Base-by-base conservation (phyloP, 2,888 invertebrate species). In the Nymphalis c-album region DNA sequence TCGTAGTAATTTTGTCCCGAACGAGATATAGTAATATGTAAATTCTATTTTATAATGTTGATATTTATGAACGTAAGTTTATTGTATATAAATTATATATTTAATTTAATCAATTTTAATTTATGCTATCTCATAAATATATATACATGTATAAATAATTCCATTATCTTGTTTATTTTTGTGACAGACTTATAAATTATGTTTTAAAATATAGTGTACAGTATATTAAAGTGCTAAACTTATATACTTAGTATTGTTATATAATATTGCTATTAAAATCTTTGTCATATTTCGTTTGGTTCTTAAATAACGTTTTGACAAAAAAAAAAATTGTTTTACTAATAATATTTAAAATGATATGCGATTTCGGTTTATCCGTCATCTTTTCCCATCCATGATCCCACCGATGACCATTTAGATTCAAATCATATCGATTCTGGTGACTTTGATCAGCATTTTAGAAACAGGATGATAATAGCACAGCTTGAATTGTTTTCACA, bases 81-180 rank as follows among this genome's bases (percentile, higher is more conserved):
- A 13, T 60, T 47, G 13, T 22, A 13, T 26, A 17, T 40, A 59
- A 59, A 59, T 59, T 46, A 46, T 20, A 59, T 0, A 59, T 59
- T 59, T 35, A 59, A 46, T 22, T 46, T 59, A 59, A 46, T 59
- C 22, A 59, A 46, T 4, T 26, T 47, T 26, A 20, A 60, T 60
- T 47, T 60, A 60, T 60, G 60, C 47, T 47, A 60, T 47, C 17
- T 26, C 17, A 58, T 58, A 40, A 22, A 47, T 40, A 31, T 22
- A 22, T 22, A 22, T 22, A 22, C n/a, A n/a, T 22, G 2, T 55
- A 55, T 10, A 60, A 22, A 60, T 47, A 45, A 8, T 20, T 59
- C 22, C 10, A 55, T 35, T 16, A 17, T n/a, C 17, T 31, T 26
- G 31, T 31, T 31, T 31, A 31, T 35, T n/a, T 48, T 55, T 35